Evolutionary conservation across 2,797 vertebrate genomes (phyloP), one percentile per base, ranked within the genome.

Genomic region (Acanthornis magna): DNA sequence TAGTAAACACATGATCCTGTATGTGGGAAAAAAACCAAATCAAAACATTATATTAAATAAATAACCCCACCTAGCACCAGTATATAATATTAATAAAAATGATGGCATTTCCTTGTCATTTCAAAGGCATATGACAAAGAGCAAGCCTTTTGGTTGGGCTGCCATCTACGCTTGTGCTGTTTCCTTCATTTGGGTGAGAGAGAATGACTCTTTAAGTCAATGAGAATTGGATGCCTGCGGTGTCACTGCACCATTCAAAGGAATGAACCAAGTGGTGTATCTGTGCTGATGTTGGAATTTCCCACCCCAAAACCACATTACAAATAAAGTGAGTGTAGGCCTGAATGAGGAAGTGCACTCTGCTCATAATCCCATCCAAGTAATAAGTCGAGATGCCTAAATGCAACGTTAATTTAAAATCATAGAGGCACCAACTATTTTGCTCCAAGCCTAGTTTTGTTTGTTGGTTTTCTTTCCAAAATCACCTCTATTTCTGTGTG

Each of bases 321-420:
- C 32, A 78, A 90, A 58, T 2, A 15, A 16, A 40, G 7, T 2
- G 6, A 74, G 16, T 0, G 2, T 48, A 81, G 51, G 23, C 23
- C 21, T 81, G 58, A 88, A 53, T 0, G 1, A 80, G 17, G 0
- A 1, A 19, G 9, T 42, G 13, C 0, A 0, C 15, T 47, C 38
- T 51, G 40, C 13, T 70, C 20, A 18, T 48, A 55, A 73, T 79
- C 54, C 55, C 29, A 70, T 57, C 26, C 15, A 54, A 55, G 10
- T 47, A 81, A 25, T 50, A 61, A 32, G 4, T 19, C 0, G 0
- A 81, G 40, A 47, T 67, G 25, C 19, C 42, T 63, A 73, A 76
- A 71, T 19, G 30, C 45, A 51, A 58, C 9, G 8, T 3, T 89
- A 75, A 88, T 80, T 82, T 73, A 58, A 90, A 89, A 54, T 54